Base-by-base conservation (phyloP, 2,113 vertebrate species). In the Himantopus leucocephalus region DNA sequence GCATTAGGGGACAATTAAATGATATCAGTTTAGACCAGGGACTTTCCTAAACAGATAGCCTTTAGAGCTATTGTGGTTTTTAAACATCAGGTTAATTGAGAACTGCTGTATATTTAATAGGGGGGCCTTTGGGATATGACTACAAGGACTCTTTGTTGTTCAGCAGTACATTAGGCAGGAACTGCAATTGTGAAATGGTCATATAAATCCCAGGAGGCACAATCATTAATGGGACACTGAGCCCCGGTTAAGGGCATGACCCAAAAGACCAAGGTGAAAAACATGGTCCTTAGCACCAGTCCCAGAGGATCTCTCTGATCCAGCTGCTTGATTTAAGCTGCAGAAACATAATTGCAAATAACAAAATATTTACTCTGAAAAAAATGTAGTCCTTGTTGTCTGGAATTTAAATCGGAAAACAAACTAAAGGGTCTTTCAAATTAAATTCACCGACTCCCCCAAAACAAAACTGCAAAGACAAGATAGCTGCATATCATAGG, bases 191-290 rank as follows among this genome's bases (percentile, higher is more conserved):
- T 97, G 97, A 98, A 98, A 98, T 98, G 98, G 98, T 98, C 98
- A 88, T 91, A 96, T 75, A 96, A 97, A 91, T 98, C 98, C 94
- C 98, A 88, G 78, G 92, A 96, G 98, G 95, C 97, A 96, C 93
- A 83, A 77, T 93, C 95, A 96, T 98, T 99, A 99, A 98, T 98
- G 99, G 98, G 98, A 98, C 98, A 97, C 98, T 98, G 97, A 98
- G 98, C 98, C 98, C 98, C 98, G 98, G 99, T 99, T 99, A 99
- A 98, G 98, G 98, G 95, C 96, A 94, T 24, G 95, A 97, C 98
- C 98, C 98, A 97, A 98, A 98, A 98, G 98, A 98, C 96, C 94
- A 98, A 96, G 94, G 96, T 98, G 97, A 94, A 98, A 98, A 98
- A 95, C 95, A 94, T 10, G 8, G 91, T 83, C 92, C 93, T 94